Evolutionary conservation across 2,888 invertebrate species (phyloP), one percentile per base, ranked within the genome.

Genomic region (Punctoribates punctum): DNA sequence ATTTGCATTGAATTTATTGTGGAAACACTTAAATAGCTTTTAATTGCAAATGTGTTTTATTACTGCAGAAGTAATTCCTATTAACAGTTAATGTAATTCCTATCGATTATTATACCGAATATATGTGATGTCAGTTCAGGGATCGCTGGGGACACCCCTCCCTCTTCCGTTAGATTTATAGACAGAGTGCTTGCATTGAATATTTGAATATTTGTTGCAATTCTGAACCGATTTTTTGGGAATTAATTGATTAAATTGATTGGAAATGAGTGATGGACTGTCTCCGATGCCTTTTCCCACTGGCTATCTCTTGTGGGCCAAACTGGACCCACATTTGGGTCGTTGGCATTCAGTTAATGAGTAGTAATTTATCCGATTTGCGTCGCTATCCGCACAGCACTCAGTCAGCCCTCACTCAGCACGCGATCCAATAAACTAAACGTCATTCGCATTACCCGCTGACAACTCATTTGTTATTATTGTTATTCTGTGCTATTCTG

Each of bases 381-480:
- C 65, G 27, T 67, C 65, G 27, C n/a, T 29, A 34, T 34, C n/a
- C n/a, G 34, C 62, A 29, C 62, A 38, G 65, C 65, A 67, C 65
- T 27, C 65, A 29, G 25, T 62, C 62, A 38, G 65, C 65, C 34
- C 65, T 27, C n/a, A 17, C 65, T n/a, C 65, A 67, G 65, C 65
- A 67, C 65, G 65, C 65, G 65, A 67, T 67, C 34, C 65, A 29
- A 67, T 67, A 38, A 67, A 38, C n/a, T n/a, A 17, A 27, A 34
- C 17, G 27, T n/a, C 13, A 62, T 27, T 25, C 3, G 62, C 62
- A 62, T 62, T 62, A 62, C 62, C 62, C 27, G 25, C 62, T 27
- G 62, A 62, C 29, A 62, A 62, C 62, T 27, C 27, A 62, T 62
- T 62, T 62, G 62, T 62, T 62, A 62, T 62, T 62, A 25, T 62